A percentile compares a stretch with the other conserved stretches of the same genome.
Evolutionary conservation across 1,140 invertebrate genomes (phyloP).

Genomic region (Dendrolimus kikuchii): DNA sequence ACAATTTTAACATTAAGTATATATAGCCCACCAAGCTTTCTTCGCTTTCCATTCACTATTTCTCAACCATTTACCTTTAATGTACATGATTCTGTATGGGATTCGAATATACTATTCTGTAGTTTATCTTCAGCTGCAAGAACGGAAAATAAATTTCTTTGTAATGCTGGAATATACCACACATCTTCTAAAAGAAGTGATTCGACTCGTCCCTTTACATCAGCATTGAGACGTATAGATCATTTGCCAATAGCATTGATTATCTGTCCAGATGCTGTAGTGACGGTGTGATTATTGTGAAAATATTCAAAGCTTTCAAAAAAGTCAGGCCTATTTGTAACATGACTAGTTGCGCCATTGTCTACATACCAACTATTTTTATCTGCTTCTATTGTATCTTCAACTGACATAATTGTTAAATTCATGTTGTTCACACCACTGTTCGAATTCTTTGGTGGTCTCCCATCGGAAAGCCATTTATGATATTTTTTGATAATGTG

Average conservation of each 20-base stretch:
- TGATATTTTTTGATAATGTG: background rate
- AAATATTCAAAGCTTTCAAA: background rate
- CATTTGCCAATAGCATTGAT: background rate
- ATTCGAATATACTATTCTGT: background rate
- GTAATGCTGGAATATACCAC: background rate
- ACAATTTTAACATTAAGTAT: too few relatives aligned
- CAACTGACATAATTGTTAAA: background rate
- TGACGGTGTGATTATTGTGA: background rate
- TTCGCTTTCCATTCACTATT: too few relatives aligned
- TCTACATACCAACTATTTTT: constrained; percentile 1
- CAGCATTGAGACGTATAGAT: background rate
- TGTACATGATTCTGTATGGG: background rate
- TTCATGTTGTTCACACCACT: background rate
- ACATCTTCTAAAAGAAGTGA: background rate
- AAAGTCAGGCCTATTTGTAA: background rate
- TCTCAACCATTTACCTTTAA: too few relatives aligned
- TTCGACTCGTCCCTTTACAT: background rate
- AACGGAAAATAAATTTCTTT: constrained; percentile 1
- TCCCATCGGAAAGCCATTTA: background rate
- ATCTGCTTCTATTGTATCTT: background rate
- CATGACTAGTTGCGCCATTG: constrained; percentile 1
- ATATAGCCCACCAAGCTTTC: too few relatives aligned
- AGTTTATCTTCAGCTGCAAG: background rate
- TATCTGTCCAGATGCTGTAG: background rate
- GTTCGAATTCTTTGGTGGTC: background rate